Conservation (phyloP, 2,797 vertebrate genomes). For the Manis crassicaudata region DNA sequence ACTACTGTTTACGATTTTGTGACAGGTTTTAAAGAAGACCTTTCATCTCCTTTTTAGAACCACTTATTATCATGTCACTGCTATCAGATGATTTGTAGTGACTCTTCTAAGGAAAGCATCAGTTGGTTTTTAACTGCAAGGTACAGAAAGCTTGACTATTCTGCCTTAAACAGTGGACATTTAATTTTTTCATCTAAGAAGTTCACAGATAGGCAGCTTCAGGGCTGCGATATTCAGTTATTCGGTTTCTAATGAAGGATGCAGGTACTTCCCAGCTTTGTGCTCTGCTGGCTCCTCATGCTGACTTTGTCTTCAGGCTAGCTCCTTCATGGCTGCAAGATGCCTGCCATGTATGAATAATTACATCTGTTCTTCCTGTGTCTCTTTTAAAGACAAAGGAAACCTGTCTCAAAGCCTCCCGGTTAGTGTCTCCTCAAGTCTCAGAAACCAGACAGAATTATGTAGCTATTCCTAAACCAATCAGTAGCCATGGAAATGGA, state of each 20-base stretch:
- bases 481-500: neutral
- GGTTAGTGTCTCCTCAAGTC: neutral
- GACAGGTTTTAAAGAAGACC: neutral
- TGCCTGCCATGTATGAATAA: neutral
- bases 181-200: neutral
- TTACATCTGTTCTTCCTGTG: neutral
- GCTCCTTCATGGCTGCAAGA: neutral
- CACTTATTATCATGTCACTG: neutral
- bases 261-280: neutral
- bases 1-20: neutral
- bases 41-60: conserved; percentile 33
- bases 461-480: neutral
- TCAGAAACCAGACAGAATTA: neutral
- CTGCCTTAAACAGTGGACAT: neutral
- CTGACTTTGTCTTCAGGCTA: neutral
- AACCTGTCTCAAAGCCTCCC: neutral
- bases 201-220: neutral
- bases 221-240: neutral
- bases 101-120: neutral
- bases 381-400: conserved; percentile 18
- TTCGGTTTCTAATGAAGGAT: neutral
- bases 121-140: neutral
- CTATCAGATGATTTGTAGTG: neutral
- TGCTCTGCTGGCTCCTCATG: neutral
- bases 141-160: neutral